phyloP scores from a whole-genome alignment of 2,797 vertebrate species.

The Microchirus variegatus region DNA sequence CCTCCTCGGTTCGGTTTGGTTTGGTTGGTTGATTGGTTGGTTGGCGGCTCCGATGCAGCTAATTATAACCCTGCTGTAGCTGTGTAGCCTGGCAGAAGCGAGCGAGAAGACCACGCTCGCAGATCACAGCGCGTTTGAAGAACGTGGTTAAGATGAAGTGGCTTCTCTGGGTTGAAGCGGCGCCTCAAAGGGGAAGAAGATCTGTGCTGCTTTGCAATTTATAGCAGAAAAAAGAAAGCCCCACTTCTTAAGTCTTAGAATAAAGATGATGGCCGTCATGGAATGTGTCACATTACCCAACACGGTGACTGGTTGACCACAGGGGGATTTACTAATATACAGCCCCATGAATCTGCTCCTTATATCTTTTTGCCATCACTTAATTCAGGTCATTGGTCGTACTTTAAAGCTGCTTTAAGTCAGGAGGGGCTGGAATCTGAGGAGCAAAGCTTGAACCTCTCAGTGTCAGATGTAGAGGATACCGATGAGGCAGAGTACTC shows the following conservation, averaged over 20 bases:
- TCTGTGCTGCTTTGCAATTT: conserved; percentile 54
- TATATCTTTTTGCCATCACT: conserved; percentile 19
- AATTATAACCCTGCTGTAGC: conserved; percentile 73
- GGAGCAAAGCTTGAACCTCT: neutral
- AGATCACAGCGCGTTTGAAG: conserved; percentile 71
- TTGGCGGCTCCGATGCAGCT: conserved; percentile 59
- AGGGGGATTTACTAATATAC: neutral
- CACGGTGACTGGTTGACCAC: neutral
- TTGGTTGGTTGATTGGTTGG: conserved; percentile 31
- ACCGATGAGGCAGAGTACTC: neutral
- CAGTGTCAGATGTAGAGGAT: neutral
- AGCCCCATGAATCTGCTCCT: conserved; percentile 4
- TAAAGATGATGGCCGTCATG: conserved; percentile 25
- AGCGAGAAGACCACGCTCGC: conserved; percentile 38
- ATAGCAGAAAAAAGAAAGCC: conserved; percentile 9
- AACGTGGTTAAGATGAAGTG: conserved; percentile 51
- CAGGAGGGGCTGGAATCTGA: neutral
- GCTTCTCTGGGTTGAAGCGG: conserved; percentile 39
- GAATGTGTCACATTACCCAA: conserved; percentile 22
- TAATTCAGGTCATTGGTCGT: conserved; percentile 22
- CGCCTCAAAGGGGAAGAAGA: conserved; percentile 59
- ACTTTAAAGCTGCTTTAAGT: conserved; percentile 22
- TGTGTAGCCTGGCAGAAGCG: conserved; percentile 67
- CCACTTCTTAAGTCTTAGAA: conserved; percentile 33
- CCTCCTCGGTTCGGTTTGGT: conserved; percentile 23